A percentile compares a stretch with the other conserved stretches of the same genome.
These are phyloP conservation scores for Myotis brandtii DNA, from an alignment of 2,113 vertebrate genomes.

Conservation along the genomic window DNA sequence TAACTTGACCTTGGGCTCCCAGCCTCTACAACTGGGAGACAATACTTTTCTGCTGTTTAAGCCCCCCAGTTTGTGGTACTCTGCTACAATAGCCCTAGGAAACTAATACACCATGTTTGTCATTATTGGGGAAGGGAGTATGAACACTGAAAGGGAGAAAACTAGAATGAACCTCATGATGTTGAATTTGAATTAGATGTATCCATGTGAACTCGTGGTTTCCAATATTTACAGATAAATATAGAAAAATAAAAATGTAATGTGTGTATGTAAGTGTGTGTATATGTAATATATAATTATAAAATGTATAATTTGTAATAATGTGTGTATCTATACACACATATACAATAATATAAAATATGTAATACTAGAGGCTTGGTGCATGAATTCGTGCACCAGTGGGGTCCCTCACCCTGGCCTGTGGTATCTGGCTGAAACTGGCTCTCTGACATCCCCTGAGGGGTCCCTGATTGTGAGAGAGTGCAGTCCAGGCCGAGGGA, in stretches of 20 bases:
- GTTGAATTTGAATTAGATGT: background rate
- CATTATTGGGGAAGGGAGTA: background rate
- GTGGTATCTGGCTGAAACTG: too few relatives aligned
- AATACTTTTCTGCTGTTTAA: background rate
- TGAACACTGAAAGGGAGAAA: background rate
- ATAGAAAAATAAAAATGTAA: background rate
- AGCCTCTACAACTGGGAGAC: background rate
- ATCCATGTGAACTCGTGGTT: background rate
- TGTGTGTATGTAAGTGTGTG: background rate
- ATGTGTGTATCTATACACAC: background rate
- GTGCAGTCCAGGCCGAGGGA: too few relatives aligned
- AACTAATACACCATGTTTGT: background rate
- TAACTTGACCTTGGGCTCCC: background rate
- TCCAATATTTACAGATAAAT: background rate
- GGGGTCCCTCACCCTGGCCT: too few relatives aligned
- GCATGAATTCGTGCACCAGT: too few relatives aligned
- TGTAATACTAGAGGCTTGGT: background rate
- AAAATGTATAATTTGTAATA: background rate
- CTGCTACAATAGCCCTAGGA: background rate
- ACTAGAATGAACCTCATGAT: background rate
- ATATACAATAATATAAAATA: background rate
- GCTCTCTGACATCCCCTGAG: too few relatives aligned
- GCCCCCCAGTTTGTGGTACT: background rate
- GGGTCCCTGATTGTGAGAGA: too few relatives aligned
- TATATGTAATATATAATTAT: background rate